Conservation (phyloP, 2,888 invertebrate species). For the Strigamia transsilvanica region DNA sequence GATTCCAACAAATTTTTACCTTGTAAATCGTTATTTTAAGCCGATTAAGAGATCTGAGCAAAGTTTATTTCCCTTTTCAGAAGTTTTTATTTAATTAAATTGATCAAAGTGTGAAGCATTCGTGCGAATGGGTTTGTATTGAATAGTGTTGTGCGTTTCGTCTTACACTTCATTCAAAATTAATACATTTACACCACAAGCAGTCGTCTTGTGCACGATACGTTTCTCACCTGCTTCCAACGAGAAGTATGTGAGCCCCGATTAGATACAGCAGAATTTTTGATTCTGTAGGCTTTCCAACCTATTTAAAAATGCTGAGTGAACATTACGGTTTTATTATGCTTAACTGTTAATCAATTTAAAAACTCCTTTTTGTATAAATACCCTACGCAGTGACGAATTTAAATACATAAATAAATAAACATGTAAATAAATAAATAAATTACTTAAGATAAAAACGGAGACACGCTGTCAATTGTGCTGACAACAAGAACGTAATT, state of each 20-base stretch:
- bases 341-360: too few species aligned
- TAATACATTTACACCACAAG: background rate
- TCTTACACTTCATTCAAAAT: background rate
- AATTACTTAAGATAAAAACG: background rate
- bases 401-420: too few species aligned
- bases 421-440: background rate
- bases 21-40: background rate
- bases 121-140: background rate
- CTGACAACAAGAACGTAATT: background rate
- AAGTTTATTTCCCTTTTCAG: background rate
- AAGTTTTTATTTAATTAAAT: background rate
- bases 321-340: too few species aligned
- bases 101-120: background rate
- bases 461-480: background rate
- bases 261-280: too few species aligned
- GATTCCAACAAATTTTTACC: background rate
- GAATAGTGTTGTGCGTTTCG: background rate
- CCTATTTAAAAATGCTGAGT: too few species aligned
- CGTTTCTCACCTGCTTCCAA: background rate
- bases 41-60: background rate
- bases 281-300: too few species aligned
- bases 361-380: too few species aligned
- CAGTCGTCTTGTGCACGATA: background rate
- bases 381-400: too few species aligned
- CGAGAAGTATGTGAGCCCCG: background rate